phyloP scores from a whole-genome alignment of 1,140 invertebrate genomes.

The Chironomus striatipennis region DNA sequence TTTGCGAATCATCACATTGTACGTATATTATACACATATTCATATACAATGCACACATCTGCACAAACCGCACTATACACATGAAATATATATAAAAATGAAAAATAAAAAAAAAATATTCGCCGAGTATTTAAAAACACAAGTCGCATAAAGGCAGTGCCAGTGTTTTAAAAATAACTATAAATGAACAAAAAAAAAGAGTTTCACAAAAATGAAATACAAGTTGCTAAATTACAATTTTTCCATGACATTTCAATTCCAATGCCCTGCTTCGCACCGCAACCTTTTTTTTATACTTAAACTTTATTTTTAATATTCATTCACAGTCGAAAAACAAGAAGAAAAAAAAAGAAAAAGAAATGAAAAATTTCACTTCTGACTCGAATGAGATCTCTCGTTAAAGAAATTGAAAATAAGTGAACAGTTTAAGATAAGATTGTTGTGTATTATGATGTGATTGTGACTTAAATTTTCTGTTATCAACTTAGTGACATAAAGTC shows the following conservation, averaged over 20 bases:
- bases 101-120: not conserved
- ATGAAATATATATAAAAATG: not conserved
- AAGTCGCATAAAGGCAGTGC: not conserved
- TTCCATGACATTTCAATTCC: slow-evolving; percentile 12
- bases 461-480: too few species aligned
- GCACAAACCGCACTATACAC: not conserved
- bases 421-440: too few species aligned
- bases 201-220: slow-evolving; percentile 14
- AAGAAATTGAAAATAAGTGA: too few species aligned
- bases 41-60: not conserved
- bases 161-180: slow-evolving; percentile 10
- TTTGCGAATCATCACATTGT: too few species aligned
- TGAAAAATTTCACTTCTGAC: too few species aligned
- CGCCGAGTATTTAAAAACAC: not conserved
- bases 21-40: not conserved
- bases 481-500: too few species aligned
- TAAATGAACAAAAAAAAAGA: not conserved
- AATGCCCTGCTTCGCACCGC: slow-evolving; percentile 4
- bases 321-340: too few species aligned
- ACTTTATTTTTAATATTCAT: slow-evolving; percentile 11
- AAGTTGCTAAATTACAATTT: slow-evolving; percentile 6
- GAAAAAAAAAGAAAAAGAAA: too few species aligned
- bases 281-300: not conserved
- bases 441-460: too few species aligned
- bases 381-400: too few species aligned